Base-by-base conservation (phyloP, 2,113 vertebrate genomes). In the Pelvicachromis taeniatus region DNA sequence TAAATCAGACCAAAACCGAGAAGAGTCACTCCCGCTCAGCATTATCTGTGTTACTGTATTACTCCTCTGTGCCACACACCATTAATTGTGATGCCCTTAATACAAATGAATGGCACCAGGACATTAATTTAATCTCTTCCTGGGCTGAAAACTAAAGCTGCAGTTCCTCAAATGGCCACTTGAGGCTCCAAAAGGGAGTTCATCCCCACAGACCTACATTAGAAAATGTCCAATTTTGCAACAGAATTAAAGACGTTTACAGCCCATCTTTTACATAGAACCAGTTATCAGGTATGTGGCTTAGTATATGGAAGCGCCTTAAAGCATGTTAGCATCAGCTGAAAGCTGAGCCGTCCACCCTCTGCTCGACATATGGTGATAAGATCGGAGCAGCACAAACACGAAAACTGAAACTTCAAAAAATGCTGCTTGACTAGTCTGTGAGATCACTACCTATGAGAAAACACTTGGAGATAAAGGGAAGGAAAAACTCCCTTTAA, bases 291-390 rank as follows among this genome's bases (percentile, higher is more conserved):
- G 16, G 48, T 50, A 52, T 19, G 50, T 19, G 16, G 50, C 9
- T 19, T 33, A 21, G 33, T 21, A 65, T 23, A 63, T 63, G 35
- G 61, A 65, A 9, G 35, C 12, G 40, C 35, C 14, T 70, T 26
- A 45, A 70, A 16, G 65, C 38, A 6, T 4, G 38, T 16, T 70
- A 1, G 63, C n/a, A 65, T 65, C 35, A 40, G n/a, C 21, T 26
- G 13, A 26, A 45, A 70, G 17, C 8, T 10, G 65, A 42, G 35
- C 0, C 1, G 0, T 40, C 63, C 3, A 42, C 35, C 7, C 0
- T 0, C 35, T 68, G 7, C n/a, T 45, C 13, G 21, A 70, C 23
- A 45, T 1, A 42, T 16, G 23, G 63, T 8, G 7, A 52, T 3
- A 52, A 19, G 16, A 52, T 52, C 3, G 38, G 7, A 70, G 38